Conservation (phyloP, 2,113 vertebrate genomes). For the Zosterops pallidus region DNA sequence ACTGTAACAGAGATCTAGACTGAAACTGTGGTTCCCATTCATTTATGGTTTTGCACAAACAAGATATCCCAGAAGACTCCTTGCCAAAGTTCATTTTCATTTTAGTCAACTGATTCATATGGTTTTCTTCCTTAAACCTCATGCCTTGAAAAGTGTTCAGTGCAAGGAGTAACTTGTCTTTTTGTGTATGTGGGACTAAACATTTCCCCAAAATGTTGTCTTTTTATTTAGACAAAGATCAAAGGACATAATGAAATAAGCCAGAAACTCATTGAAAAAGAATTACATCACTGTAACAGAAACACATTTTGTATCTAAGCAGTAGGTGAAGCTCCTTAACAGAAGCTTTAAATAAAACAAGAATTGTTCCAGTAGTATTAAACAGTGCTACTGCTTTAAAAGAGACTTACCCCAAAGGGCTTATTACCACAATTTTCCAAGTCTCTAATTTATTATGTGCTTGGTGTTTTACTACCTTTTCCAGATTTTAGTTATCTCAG, state of each 20-base stretch:
- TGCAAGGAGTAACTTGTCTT: not conserved
- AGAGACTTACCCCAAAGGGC: not conserved
- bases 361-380: not conserved
- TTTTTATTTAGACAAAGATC: not conserved
- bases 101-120: not conserved
- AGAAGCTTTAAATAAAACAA: conserved; percentile 17
- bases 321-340: not conserved
- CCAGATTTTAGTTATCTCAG: not conserved
- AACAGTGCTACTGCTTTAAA: conserved; percentile 30
- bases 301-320: not conserved
- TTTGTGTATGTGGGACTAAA: not conserved
- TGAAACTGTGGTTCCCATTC: not conserved
- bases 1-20: not conserved
- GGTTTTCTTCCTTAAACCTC: not conserved
- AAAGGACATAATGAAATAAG: not conserved
- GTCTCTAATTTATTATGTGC: conserved; percentile 38
- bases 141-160: not conserved
- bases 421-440: conserved; percentile 44
- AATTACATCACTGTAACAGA: not conserved
- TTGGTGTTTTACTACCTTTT: not conserved
- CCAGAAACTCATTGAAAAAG: not conserved
- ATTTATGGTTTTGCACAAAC: not conserved
- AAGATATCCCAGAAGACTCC: not conserved
- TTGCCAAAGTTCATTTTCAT: not conserved
- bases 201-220: not conserved